phyloP scores from a whole-genome alignment of 2,113 vertebrate genomes.

The Egretta garzetta region DNA sequence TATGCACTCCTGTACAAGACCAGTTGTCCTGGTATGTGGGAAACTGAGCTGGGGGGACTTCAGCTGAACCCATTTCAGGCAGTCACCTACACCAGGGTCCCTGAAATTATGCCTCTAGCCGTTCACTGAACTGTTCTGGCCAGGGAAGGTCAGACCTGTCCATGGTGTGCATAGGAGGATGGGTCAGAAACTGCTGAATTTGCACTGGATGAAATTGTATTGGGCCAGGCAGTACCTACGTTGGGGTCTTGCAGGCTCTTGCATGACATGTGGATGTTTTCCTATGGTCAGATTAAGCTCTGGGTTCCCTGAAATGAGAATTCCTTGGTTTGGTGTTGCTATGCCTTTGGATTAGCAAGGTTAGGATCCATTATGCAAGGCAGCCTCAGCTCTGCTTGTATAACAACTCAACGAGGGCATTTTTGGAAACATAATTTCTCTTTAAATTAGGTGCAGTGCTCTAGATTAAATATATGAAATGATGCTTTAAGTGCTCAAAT shows the following conservation, averaged over 20 bases:
- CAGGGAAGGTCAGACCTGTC: background rate
- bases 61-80: background rate
- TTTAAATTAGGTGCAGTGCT: background rate
- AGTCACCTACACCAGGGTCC: background rate
- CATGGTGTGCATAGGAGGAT: rapidly evolving
- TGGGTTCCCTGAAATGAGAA: background rate
- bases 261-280: background rate
- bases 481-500: background rate
- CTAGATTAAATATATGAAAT: background rate
- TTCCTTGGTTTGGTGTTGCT: background rate
- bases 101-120: background rate
- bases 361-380: background rate
- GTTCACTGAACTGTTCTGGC: background rate
- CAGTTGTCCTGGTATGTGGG: background rate
- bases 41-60: background rate
- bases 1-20: background rate
- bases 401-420: background rate
- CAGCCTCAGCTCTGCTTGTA: background rate
- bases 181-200: background rate
- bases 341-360: background rate
- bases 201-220: rapidly evolving
- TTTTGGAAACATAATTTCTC: background rate
- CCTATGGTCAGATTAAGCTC: background rate
- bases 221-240: background rate
- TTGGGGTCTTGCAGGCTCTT: background rate